Conservation (phyloP, 1,140 invertebrate genomes). For the Aphaenogaster ashmeadi region DNA sequence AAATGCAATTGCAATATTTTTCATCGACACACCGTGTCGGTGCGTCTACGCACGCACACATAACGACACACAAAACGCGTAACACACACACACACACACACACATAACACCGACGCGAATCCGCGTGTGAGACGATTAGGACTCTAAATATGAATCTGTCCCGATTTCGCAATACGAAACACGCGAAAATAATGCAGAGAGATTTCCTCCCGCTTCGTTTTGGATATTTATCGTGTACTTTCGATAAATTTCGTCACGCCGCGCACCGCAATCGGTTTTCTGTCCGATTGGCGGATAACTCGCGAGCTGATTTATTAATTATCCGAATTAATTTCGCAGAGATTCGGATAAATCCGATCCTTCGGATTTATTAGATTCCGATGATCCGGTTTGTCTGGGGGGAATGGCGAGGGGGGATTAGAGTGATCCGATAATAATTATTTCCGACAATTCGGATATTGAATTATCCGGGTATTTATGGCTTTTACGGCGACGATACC, state of each 20-base stretch:
- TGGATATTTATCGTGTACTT: conserved; percentile 15
- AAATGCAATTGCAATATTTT: conserved; percentile 28
- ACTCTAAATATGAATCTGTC: background rate
- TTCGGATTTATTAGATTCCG: conserved; percentile 41
- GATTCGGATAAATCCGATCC: conserved; percentile 12
- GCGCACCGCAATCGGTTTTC: background rate
- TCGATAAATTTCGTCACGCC: conserved; percentile 15
- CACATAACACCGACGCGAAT: background rate
- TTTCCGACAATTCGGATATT: conserved; percentile 39
- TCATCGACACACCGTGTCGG: background rate
- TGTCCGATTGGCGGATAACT: conserved; percentile 25
- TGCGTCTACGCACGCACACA: background rate
- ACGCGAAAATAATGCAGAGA: conserved; percentile 8
- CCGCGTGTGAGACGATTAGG: background rate
- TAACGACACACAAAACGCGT: background rate
- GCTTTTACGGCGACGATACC: background rate
- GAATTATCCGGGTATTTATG: conserved; percentile 22
- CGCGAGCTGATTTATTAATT: conserved; percentile 42
- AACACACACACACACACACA: background rate
- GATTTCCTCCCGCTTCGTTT: background rate
- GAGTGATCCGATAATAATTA: conserved; percentile 31
- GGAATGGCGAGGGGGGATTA: background rate
- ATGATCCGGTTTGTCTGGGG: conserved; percentile 13
- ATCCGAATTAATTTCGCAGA: conserved; percentile 31
- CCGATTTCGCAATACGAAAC: background rate